Conservation (phyloP, 2,113 vertebrate genomes). For the Mormyrus iriodes region DNA sequence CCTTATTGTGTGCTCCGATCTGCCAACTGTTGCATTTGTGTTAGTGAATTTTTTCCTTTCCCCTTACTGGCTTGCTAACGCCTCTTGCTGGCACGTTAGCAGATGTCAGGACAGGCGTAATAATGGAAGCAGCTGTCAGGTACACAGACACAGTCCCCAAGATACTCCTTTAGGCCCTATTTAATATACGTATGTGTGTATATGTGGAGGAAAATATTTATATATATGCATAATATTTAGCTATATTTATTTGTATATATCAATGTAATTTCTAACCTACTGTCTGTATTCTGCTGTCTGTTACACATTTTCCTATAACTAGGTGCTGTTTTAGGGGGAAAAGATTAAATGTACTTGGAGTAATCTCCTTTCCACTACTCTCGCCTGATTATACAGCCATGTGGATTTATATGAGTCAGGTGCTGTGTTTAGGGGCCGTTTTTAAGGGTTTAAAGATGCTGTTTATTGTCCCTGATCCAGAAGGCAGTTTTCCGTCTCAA, state of each 20-base stretch:
- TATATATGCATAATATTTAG: background rate
- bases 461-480: background rate
- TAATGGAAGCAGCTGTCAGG: background rate
- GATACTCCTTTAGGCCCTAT: background rate
- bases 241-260: background rate
- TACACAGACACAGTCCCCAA: background rate
- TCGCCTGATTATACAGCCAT: background rate
- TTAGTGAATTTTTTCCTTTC: background rate
- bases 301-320: background rate
- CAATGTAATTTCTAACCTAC: background rate
- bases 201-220: background rate
- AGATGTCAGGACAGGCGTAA: background rate
- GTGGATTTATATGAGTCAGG: background rate
- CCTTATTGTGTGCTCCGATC: background rate
- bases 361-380: background rate
- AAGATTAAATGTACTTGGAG: background rate
- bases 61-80: background rate
- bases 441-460: background rate
- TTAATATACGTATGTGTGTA: background rate
- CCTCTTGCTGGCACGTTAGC: background rate
- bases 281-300: background rate
- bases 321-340: background rate
- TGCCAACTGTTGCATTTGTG: background rate
- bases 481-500: slow-evolving; percentile 53
- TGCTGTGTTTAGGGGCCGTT: background rate